Percentiles rank a stretch among this genome's conserved stretches.
These are phyloP conservation scores for Imbricaverruca yamaguchii DNA, from an alignment of 2,888 invertebrate species.

Conservation along the genomic window DNA sequence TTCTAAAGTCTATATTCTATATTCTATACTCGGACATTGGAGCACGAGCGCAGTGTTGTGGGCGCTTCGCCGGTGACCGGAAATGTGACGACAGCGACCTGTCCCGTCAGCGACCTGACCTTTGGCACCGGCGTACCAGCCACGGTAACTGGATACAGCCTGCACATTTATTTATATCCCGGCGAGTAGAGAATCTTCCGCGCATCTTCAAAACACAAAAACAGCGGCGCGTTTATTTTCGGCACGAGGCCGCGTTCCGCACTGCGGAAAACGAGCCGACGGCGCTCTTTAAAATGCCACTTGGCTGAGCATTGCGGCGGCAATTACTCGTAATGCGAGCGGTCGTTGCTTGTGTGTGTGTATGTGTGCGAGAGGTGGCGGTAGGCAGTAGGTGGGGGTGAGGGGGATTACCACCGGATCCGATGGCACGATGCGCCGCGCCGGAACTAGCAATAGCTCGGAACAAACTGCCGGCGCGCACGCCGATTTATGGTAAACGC, in stretches of 20 bases:
- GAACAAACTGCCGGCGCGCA: background rate
- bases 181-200: background rate
- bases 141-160: no score
- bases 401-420: background rate
- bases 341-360: background rate
- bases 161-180: background rate
- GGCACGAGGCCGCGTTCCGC: background rate
- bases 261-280: background rate
- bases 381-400: background rate
- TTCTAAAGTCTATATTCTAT: no score
- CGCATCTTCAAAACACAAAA: constrained; percentile 19
- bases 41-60: no score
- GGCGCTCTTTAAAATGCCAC: background rate
- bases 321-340: constrained; percentile 1
- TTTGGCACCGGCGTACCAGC: no score
- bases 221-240: background rate
- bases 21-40: no score
- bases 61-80: no score
- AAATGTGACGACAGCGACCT: no score
- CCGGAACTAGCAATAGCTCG: constrained; percentile 19
- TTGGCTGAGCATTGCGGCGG: background rate
- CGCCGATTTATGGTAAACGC: constrained; percentile 16
- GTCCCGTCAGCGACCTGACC: no score
- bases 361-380: background rate
- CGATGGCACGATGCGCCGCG: background rate